Evolutionary conservation across 2,797 vertebrate species (phyloP).

Genomic region (Myoxocephalus aenaeus): DNA sequence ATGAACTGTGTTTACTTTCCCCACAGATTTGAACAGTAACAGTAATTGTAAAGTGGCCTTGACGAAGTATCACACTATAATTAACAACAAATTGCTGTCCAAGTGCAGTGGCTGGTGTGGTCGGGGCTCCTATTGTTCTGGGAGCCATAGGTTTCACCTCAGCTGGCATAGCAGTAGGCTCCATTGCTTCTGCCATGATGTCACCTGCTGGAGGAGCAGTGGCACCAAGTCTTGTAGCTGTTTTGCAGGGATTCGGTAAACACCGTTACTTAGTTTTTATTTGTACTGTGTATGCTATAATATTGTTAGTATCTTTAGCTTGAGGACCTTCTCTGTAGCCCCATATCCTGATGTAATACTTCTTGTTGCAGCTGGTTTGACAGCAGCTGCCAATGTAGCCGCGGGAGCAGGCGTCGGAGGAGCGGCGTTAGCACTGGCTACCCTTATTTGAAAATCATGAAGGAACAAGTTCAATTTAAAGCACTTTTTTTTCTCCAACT

Average conservation of each 20-base stretch:
- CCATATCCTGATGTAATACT: too few species aligned
- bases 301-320: too few species aligned
- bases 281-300: not conserved
- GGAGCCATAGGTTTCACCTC: slow-evolving; percentile 56
- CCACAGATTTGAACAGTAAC: too few species aligned
- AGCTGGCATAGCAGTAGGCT: slow-evolving; percentile 60
- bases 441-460: too few species aligned
- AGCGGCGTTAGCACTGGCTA: too few species aligned
- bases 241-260: slow-evolving; percentile 64
- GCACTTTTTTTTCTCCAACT: too few species aligned
- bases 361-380: too few species aligned
- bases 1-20: not conserved
- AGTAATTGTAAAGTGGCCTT: not conserved
- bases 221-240: slow-evolving; percentile 49
- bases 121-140: slow-evolving; percentile 42
- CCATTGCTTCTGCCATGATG: slow-evolving; percentile 67
- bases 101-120: slow-evolving; percentile 20
- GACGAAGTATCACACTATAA: not conserved
- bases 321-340: too few species aligned
- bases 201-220: slow-evolving; percentile 67
- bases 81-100: not conserved
- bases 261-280: too few species aligned
- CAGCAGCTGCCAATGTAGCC: too few species aligned
- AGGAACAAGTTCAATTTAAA: too few species aligned
- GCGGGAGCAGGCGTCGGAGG: too few species aligned